Percentiles rank a stretch among this genome's conserved stretches.
These are phyloP conservation scores for Myotis lucifugus DNA, from an alignment of 2,113 vertebrate species.

Conservation along the genomic window DNA sequence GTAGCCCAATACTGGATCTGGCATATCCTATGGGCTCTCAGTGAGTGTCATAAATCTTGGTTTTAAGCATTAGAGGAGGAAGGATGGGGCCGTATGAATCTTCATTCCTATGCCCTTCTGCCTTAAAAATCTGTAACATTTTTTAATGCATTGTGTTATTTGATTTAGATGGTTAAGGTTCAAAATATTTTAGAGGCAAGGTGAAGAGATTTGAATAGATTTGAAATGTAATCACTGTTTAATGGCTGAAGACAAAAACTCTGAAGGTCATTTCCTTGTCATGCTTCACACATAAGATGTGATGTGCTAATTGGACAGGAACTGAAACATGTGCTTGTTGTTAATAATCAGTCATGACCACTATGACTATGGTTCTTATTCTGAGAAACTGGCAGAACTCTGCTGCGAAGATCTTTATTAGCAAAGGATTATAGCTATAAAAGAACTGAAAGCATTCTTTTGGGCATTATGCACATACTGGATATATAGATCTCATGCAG, in stretches of 20 bases:
- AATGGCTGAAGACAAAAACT: background rate
- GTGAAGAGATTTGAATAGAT: background rate
- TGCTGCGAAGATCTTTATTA: background rate
- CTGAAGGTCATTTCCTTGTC: conserved; percentile 34
- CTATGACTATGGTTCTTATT: background rate
- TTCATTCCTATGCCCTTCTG: background rate
- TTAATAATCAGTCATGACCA: conserved; percentile 39
- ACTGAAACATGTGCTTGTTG: background rate
- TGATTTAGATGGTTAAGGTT: background rate
- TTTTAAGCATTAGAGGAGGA: background rate
- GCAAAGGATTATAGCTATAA: background rate
- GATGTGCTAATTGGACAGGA: conserved; percentile 26
- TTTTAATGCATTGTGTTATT: conserved; percentile 3
- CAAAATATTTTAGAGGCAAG: conserved; percentile 44
- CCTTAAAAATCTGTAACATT: conserved; percentile 8
- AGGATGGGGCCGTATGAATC: background rate
- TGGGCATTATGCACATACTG: background rate
- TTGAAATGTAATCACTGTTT: conserved; percentile 5
- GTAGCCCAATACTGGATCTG: background rate
- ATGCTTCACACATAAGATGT: conserved; percentile 4
- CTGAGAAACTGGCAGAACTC: conserved; percentile 7
- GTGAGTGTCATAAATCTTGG: background rate
- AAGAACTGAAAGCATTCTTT: conserved; percentile 18
- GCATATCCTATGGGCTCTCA: background rate
- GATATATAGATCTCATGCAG: conserved; percentile 30